A percentile compares a stretch with the other conserved stretches of the same genome.
phyloP scores from a whole-genome alignment of 2,113 vertebrate genomes.

The Turnix velox region DNA sequence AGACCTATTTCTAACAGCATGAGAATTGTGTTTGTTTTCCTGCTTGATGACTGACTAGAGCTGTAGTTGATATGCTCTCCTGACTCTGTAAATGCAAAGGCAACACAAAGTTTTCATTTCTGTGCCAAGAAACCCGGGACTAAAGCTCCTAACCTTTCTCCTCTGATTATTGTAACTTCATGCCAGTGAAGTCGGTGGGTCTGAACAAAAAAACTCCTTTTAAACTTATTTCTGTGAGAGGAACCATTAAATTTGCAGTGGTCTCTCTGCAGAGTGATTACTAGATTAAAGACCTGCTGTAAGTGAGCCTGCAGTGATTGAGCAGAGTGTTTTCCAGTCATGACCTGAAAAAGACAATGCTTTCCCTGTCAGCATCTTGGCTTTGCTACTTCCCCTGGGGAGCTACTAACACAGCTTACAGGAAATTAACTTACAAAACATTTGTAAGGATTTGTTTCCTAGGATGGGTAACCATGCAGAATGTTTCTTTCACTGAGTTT shows the following conservation, averaged over 20 bases:
- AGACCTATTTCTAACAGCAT: background rate
- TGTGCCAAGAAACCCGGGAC: slow-evolving; percentile 30
- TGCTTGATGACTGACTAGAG: background rate
- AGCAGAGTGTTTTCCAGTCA: slow-evolving; percentile 29
- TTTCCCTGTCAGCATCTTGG: slow-evolving; percentile 47
- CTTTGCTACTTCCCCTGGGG: slow-evolving; percentile 41
- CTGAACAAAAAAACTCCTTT: background rate
- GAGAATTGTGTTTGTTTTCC: slow-evolving; percentile 36
- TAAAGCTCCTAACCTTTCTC: slow-evolving; percentile 36
- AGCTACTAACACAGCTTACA: slow-evolving; percentile 50
- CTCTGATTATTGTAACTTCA: slow-evolving; percentile 51
- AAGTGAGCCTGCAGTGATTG: slow-evolving; percentile 48
- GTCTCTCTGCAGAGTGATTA: slow-evolving; percentile 53
- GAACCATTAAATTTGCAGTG: slow-evolving; percentile 54
- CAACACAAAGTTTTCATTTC: slow-evolving; percentile 47
- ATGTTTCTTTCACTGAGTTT: slow-evolving; percentile 8
- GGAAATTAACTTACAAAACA: slow-evolving; percentile 61
- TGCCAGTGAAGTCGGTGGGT: background rate
- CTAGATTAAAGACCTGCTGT: slow-evolving; percentile 60
- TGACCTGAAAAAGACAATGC: slow-evolving; percentile 46
- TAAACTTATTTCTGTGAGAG: slow-evolving; percentile 11
- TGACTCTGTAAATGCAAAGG: background rate
- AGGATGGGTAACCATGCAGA: slow-evolving; percentile 40
- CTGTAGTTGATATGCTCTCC: background rate
- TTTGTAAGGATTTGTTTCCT: slow-evolving; percentile 50